Base-by-base conservation (phyloP, 1,140 invertebrate species). In the Drosophila funebris region DNA sequence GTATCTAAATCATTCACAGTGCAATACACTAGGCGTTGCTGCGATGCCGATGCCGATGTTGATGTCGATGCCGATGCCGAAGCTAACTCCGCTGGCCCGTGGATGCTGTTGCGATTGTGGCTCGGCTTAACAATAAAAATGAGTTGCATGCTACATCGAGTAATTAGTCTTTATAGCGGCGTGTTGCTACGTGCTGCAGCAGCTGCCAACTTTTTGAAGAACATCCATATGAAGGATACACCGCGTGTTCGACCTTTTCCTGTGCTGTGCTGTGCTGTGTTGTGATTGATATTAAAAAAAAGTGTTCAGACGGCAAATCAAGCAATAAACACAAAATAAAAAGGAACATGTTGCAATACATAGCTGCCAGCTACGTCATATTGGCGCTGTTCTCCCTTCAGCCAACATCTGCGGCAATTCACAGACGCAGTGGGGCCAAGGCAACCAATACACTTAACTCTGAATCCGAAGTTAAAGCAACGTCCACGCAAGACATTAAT, bases 51-150 rank as follows among this genome's bases (percentile, higher is more conserved):
- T 20, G 53, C 37, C 37, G 39, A 14, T 13, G 52, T 8, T 20
- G 52, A 41, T 31, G 70, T 11, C 9, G 74, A 27, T 31, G 63
- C 11, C 11, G 69, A 27, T 24, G 82, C n/a, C 44, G 48, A 24
- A 68, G 69, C 31, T 48, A 24, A 33, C 41, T 46, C 7, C 33
- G 48, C 41, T 46, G 63, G 11, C 13, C 18, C 22, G 57, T 36
- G 37, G 74, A 16, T 27, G 60, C 33, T 33, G 71, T 29, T 31
- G 54, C 33, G 11, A 41, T 29, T 13, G 76, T 37, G 53, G 76
- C 75, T 57, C 27, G 41, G 62, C 62, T 54, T 71, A 87, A 88
- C 90, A 91, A 91, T 91, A 91, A 91, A 91, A 91, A 90, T 82
- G 90, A 79, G 90, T 89, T 76, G 90, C 90, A 89, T 80, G 75